Evolutionary conservation across 2,888 invertebrate species (phyloP), one percentile per base, ranked within the genome.

Genomic region (Chalcis sispes): DNA sequence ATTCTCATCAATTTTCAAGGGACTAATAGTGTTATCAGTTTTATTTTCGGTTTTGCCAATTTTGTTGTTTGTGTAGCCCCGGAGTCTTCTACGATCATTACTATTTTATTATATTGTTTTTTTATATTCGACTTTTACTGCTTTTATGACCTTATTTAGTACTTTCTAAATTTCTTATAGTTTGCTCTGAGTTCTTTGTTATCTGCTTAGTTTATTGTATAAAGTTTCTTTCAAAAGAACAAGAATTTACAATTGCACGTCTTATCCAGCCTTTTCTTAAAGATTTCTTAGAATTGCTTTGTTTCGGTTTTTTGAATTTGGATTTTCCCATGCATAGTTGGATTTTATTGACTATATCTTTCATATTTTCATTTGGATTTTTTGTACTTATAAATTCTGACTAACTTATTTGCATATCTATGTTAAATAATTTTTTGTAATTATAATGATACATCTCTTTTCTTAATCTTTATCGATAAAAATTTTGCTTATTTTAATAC

Each of bases 61-160:
- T 61, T 40, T 61, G 10, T 20, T 40, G 2, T 42, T 61, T 10
- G 42, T 61, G 1, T 15, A 56, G 27, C 10, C 5, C 18, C 18
- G 29, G 29, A 56, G 15, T 29, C 4, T 56, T 56, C 3, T 29
- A 29, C 29, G 56, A 32, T 56, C 29, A 56, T 29, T 56, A 3
- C 2, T 56, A 29, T 32, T 29, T 27, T 29, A 15, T 2, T 29
- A 15, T 56, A 29, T 56, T 56, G n/a, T 4, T 52, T 52, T 52
- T 4, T 56, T 18, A n/a, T 29, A n/a, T 1, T 56, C 20, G 1
- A 1, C n/a, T 56, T 56, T 56, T 27, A 29, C 29, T n/a, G 1
- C 29, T 56, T 56, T 56, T 1, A 56, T 56, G 0, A 29, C 27
- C 29, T 56, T 56, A n/a, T 56, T 29, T 29, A 56, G n/a, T n/a